A percentile compares a stretch with the other conserved stretches of the same genome.
Conservation (phyloP, 53 echinoderm and acorn worm species). For the Luidia sarsii region DNA sequence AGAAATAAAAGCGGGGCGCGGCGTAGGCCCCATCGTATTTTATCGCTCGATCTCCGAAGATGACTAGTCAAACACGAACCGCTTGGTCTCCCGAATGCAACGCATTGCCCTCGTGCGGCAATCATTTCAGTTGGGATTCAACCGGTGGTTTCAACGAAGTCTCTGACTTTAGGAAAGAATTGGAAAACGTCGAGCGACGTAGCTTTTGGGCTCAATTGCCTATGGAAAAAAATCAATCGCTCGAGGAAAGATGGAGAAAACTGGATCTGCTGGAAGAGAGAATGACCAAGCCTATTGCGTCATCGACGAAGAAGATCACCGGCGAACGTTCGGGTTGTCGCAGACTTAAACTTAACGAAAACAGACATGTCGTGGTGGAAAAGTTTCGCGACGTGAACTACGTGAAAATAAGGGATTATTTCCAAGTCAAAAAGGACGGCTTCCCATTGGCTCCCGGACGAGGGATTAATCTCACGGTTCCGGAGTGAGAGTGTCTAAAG, state of each 20-base stretch:
- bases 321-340: too few relatives aligned
- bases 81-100: background rate
- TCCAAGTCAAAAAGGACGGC: background rate
- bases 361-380: too few relatives aligned
- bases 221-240: too few relatives aligned
- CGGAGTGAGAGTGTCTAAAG: too few relatives aligned
- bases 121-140: background rate
- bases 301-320: too few relatives aligned
- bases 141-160: background rate
- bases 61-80: background rate
- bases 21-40: background rate
- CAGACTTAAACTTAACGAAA: too few relatives aligned
- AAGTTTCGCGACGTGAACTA: background rate
- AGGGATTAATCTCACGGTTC: too few relatives aligned
- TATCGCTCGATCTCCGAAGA: background rate
- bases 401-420: slow-evolving; percentile 6
- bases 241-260: too few relatives aligned
- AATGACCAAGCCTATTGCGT: background rate
- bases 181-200: too few relatives aligned
- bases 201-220: too few relatives aligned
- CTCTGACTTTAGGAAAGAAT: background rate
- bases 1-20: background rate
- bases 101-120: background rate
- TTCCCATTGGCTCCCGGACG: slow-evolving; percentile 26
- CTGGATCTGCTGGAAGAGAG: background rate